Evolutionary conservation across 30 jellyfish, hydroid and myxozoan genomes (phyloP).

Genomic region (Chrysaora quinquecirrha): DNA sequence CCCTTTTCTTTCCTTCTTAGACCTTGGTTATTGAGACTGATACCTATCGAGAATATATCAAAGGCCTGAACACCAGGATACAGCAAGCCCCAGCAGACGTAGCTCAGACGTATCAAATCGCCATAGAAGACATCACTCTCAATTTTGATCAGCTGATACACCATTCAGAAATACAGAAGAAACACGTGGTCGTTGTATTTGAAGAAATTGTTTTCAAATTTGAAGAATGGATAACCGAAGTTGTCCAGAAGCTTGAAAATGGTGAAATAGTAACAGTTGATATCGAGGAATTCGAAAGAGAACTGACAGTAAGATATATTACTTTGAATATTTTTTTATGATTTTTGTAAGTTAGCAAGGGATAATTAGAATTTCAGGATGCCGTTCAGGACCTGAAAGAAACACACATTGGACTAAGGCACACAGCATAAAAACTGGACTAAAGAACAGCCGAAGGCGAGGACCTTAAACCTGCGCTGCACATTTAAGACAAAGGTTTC

Average conservation of each 20-base stretch:
- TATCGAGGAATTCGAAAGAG: slow-evolving; percentile 78
- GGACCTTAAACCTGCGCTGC: too few species aligned
- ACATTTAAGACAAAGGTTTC: too few species aligned
- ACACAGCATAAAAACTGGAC: too few species aligned
- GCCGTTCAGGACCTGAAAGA: too few species aligned
- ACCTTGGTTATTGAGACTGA: slow-evolving; percentile 68
- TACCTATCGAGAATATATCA: slow-evolving; percentile 78
- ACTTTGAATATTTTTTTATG: not conserved
- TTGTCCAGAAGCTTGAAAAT: slow-evolving; percentile 54
- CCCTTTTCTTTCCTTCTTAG: slow-evolving; percentile 46
- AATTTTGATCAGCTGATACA: slow-evolving; percentile 69
- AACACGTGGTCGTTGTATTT: slow-evolving; percentile 64
- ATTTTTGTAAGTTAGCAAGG: too few species aligned
- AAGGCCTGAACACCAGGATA: slow-evolving; percentile 42
- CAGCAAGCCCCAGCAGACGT: slow-evolving; percentile 82
- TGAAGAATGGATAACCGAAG: slow-evolving; percentile 75
- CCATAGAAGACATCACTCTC: slow-evolving; percentile 62
- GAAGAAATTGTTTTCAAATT: slow-evolving; percentile 70
- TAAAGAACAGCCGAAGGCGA: too few species aligned
- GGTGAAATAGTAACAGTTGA: slow-evolving; percentile 85
- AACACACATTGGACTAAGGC: too few species aligned
- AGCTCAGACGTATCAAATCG: slow-evolving; percentile 65
- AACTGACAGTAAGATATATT: slow-evolving; percentile 61
- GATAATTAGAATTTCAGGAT: not conserved
- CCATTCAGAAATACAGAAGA: slow-evolving; percentile 73